phyloP scores from a whole-genome alignment of 1,140 invertebrate species.

The Odontomachus brunneus region DNA sequence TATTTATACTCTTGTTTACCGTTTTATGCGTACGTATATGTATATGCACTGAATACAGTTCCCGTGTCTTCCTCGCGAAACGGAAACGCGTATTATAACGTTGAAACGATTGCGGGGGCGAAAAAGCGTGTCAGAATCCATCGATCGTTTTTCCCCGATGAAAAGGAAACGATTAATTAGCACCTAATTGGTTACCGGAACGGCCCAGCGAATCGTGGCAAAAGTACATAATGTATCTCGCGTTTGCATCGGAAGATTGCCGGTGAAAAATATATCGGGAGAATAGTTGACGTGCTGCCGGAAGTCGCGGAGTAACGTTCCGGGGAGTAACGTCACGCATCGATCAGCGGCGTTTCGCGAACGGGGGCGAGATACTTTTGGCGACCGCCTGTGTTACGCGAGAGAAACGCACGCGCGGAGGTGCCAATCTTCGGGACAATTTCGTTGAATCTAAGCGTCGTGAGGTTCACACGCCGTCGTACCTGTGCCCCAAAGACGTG shows the following conservation, averaged over 20 bases:
- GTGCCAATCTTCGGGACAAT: neutral
- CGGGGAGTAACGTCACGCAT: neutral
- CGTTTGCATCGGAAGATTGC: conserved; percentile 9
- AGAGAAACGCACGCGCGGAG: neutral
- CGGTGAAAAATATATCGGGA: conserved; percentile 14
- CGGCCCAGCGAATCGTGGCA: neutral
- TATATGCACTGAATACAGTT: conserved; percentile 67
- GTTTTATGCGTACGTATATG: conserved; percentile 68
- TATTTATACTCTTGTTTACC: conserved; percentile 65
- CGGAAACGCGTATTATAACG: conserved; percentile 8
- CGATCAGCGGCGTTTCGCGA: neutral
- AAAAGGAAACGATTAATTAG: conserved; percentile 9
- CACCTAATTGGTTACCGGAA: conserved; percentile 23
- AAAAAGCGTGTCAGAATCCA: neutral
- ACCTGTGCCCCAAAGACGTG: neutral
- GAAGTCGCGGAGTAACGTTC: neutral
- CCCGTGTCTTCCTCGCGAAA: conserved; percentile 35
- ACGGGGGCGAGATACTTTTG: conserved; percentile 20
- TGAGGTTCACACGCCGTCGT: neutral
- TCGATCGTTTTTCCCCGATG: neutral
- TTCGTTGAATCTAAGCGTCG: neutral
- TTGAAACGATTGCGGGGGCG: neutral
- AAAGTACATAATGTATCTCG: neutral
- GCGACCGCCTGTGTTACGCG: neutral
- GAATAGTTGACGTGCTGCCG: neutral